These are phyloP conservation scores for Telmatherina bonti DNA, from an alignment of 2,797 vertebrate genomes.

Conservation along the genomic window DNA sequence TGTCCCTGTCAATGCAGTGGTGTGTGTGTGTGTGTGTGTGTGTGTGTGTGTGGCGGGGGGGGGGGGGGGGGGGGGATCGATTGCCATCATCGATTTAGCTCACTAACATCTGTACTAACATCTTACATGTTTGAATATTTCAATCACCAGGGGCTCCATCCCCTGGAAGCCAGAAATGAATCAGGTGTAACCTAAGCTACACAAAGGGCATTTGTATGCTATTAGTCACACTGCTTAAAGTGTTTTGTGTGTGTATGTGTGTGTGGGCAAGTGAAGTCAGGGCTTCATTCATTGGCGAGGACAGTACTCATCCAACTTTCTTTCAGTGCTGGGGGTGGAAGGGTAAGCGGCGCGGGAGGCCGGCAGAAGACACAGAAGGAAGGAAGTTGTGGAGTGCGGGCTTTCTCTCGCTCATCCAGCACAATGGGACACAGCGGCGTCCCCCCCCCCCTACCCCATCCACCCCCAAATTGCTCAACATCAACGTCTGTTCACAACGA, in stretches of 20 bases:
- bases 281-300: conserved; percentile 71
- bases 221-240: conserved; percentile 76
- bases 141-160: conserved; percentile 62
- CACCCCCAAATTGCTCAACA: not conserved
- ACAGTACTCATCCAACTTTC: conserved; percentile 57
- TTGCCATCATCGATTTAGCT: conserved; percentile 71
- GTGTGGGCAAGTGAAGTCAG: conserved; percentile 64
- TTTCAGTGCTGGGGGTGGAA: conserved; percentile 42
- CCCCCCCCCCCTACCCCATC: not conserved
- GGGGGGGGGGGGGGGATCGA: conserved; percentile 51
- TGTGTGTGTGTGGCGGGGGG: too few relatives aligned
- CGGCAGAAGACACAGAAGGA: conserved; percentile 18
- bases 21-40: too few relatives aligned
- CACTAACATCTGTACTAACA: conserved; percentile 72
- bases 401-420: conserved; percentile 52
- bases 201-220: conserved; percentile 70
- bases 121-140: conserved; percentile 67
- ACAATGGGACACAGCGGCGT: conserved; percentile 35
- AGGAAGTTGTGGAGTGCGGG: conserved; percentile 32
- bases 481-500: conserved; percentile 41
- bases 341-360: conserved; percentile 26
- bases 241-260: conserved; percentile 32
- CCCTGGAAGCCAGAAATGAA: conserved; percentile 73
- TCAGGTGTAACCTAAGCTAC: conserved; percentile 73
- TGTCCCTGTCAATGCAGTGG: conserved; percentile 49